phyloP scores from a whole-genome alignment of 2,888 invertebrate species.

The Hipparchia sbordonii region DNA sequence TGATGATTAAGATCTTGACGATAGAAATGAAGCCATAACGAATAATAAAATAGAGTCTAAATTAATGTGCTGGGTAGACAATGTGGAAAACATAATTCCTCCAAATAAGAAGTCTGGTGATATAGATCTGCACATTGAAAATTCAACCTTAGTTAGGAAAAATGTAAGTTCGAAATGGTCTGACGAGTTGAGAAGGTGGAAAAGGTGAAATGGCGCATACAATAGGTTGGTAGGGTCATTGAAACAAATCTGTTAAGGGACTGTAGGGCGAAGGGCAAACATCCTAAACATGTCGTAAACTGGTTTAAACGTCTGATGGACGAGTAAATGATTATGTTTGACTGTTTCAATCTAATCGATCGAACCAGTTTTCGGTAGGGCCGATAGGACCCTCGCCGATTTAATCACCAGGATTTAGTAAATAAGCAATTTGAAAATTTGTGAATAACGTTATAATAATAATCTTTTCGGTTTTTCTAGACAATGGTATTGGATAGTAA shows the following conservation, averaged over 20 bases:
- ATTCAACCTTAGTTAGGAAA: slow-evolving; percentile 38
- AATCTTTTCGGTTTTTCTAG: no score
- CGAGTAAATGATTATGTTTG: slow-evolving; percentile 30
- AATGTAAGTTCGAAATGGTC: slow-evolving; percentile 39
- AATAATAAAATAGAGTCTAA: slow-evolving; percentile 30
- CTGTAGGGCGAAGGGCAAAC: slow-evolving; percentile 64
- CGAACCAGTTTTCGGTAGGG: neutral
- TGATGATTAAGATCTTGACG: slow-evolving; percentile 60
- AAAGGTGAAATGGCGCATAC: slow-evolving; percentile 68
- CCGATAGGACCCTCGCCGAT: neutral
- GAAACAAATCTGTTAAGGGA: slow-evolving; percentile 69
- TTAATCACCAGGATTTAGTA: slow-evolving; percentile 3
- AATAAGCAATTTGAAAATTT: neutral
- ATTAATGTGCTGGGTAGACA: slow-evolving; percentile 33
- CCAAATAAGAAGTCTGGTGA: slow-evolving; percentile 56
- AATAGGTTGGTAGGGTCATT: slow-evolving; percentile 59
- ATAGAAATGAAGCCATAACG: slow-evolving; percentile 44
- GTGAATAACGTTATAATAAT: neutral
- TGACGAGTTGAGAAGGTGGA: slow-evolving; percentile 41
- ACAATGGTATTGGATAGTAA: neutral
- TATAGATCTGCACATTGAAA: slow-evolving; percentile 55
- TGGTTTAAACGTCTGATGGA: slow-evolving; percentile 27
- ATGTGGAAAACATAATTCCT: slow-evolving; percentile 47
- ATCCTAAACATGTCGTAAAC: slow-evolving; percentile 36
- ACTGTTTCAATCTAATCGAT: slow-evolving; percentile 15